Base-by-base conservation (phyloP, 2,888 invertebrate genomes). In the Catotricha subobsoleta region DNA sequence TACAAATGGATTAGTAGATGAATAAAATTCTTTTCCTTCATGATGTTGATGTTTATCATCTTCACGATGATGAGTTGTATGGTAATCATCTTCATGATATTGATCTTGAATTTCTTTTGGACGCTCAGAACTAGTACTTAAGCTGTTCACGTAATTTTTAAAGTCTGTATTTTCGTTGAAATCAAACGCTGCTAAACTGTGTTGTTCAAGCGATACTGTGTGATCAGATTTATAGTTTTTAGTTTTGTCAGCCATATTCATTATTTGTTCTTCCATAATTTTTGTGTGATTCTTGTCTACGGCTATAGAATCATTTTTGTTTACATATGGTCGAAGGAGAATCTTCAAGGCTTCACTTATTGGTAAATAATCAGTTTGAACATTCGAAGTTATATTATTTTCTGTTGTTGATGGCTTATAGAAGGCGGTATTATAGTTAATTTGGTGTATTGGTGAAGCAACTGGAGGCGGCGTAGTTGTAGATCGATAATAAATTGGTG, bases 341-440 rank as follows among this genome's bases (percentile, higher is more conserved):
- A 56, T 45, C 13, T 56, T 56, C 19, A 60, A 46, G 9, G 58
- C 62, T 40, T 58, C 55, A 43, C 51, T 53, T 2, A 62, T 48
- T 13, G 54, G 52, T 23, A 47, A 31, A 19, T 31, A 21, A 9
- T 38, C 19, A 19, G 30, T 31, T 13, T 39, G 15, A 18, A 23
- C 33, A 6, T 38, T 13, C 23, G 16, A 16, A 2, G 39, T 28
- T 27, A 16, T 19, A 19, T 18, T 38, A 2, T 18, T 5, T n/a
- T 27, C 28, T n/a, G 27, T 10, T n/a, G 28, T 19, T n/a, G 28
- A 28, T 27, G 39, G 39, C 8, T 34, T 20, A 34, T 34, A 34
- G n/a, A 20, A 34, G 4, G n/a, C 30, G 2, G 12, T 18, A 19
- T 30, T 29, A 30, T 30, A 13, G 13, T 13, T 8, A 4, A 29